Evolutionary conservation across 1,140 invertebrate species (phyloP).

Genomic region (Drosophila seguyi): DNA sequence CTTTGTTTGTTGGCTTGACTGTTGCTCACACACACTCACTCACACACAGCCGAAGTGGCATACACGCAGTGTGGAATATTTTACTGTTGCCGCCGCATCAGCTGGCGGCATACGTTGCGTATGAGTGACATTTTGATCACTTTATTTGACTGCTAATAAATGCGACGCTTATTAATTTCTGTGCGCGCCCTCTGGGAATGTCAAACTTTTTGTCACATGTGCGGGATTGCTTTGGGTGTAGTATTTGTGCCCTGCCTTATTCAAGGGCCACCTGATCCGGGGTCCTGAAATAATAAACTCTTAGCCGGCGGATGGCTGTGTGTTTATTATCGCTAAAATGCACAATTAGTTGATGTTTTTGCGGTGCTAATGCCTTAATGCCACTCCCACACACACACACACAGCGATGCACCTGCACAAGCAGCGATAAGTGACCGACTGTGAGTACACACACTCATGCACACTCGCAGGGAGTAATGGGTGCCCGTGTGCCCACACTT

Average conservation of each 20-base stretch:
- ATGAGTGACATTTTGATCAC: slow-evolving; percentile 82
- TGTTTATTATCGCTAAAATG: slow-evolving; percentile 82
- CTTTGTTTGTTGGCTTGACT: slow-evolving; percentile 52
- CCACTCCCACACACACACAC: slow-evolving; percentile 29
- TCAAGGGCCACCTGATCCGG: slow-evolving; percentile 36
- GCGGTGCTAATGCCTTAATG: slow-evolving; percentile 81
- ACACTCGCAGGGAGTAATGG: slow-evolving; percentile 24
- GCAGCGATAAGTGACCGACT: slow-evolving; percentile 63
- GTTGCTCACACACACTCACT: slow-evolving; percentile 28
- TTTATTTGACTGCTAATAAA: slow-evolving; percentile 83
- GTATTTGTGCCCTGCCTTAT: slow-evolving; percentile 12
- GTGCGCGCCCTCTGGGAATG: slow-evolving; percentile 40
- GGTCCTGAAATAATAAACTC: slow-evolving; percentile 80
- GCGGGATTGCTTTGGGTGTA: slow-evolving; percentile 6
- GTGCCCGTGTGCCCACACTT: slow-evolving; percentile 3
- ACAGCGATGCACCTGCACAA: slow-evolving; percentile 44
- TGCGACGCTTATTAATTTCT: slow-evolving; percentile 78
- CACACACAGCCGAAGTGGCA: not conserved
- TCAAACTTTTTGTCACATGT: slow-evolving; percentile 73
- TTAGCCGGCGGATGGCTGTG: slow-evolving; percentile 36
- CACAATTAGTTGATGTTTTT: slow-evolving; percentile 84
- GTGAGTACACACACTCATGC: slow-evolving; percentile 33
- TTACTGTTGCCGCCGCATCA: slow-evolving; percentile 57
- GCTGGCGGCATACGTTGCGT: slow-evolving; percentile 63
- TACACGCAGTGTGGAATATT: slow-evolving; percentile 62